A percentile compares a stretch with the other conserved stretches of the same genome.
Conservation (phyloP, 2,888 invertebrate species). For the Epinotia nisella region DNA sequence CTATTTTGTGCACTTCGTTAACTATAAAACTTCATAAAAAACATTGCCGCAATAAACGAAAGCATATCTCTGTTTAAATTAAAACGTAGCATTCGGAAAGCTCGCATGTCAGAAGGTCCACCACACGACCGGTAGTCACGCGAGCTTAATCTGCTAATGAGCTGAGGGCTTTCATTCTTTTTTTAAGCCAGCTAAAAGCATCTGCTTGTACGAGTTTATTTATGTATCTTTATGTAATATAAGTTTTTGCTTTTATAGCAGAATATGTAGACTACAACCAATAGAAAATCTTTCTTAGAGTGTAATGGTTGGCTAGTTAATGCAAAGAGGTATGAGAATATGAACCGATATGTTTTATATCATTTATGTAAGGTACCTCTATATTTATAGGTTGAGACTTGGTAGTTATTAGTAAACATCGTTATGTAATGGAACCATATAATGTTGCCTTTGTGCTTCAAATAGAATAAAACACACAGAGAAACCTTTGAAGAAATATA, state of each 20-base stretch:
- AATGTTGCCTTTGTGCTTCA: background rate
- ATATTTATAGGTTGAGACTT: background rate
- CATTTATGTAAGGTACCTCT: background rate
- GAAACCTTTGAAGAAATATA: background rate
- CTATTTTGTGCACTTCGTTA: background rate
- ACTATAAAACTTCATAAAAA: slow-evolving; percentile 46
- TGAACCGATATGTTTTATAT: background rate
- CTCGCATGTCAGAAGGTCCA: slow-evolving; percentile 63
- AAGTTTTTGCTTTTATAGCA: background rate
- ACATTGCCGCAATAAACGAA: slow-evolving; percentile 51
- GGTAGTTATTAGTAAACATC: too few relatives aligned
- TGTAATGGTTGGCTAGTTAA: background rate
- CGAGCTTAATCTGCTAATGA: slow-evolving; percentile 70
- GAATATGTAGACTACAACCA: background rate
- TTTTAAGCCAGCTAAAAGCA: slow-evolving; percentile 48
- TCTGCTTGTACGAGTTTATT: slow-evolving; percentile 40
- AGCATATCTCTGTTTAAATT: slow-evolving; percentile 60
- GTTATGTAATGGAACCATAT: background rate
- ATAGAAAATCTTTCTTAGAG: background rate
- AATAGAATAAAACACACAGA: background rate
- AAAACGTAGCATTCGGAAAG: slow-evolving; percentile 60
- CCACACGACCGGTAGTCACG: slow-evolving; percentile 59
- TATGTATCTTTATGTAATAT: background rate
- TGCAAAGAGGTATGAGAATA: background rate
- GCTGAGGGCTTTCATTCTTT: slow-evolving; percentile 54